Conservation (phyloP, 2,113 vertebrate species). For the Pan paniscus region DNA sequence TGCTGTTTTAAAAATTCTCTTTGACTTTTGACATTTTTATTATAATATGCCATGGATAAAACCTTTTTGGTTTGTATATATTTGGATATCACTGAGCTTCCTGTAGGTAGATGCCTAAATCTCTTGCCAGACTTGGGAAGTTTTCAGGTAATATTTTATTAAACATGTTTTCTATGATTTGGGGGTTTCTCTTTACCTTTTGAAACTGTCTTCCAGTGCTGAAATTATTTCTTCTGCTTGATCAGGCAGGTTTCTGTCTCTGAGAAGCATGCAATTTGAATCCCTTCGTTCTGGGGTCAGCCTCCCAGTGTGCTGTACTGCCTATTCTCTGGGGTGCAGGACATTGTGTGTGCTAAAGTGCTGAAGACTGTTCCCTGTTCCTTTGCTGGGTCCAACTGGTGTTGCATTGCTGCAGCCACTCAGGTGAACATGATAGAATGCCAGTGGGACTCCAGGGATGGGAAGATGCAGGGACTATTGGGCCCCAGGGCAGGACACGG, state of each 20-base stretch:
- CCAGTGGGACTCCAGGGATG: background rate
- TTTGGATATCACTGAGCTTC: too few relatives aligned
- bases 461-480: background rate
- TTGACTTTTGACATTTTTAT: too few relatives aligned
- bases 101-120: too few relatives aligned
- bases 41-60: too few relatives aligned
- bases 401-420: background rate
- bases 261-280: background rate
- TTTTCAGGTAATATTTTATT: too few relatives aligned
- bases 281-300: background rate
- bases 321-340: background rate
- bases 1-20: too few relatives aligned
- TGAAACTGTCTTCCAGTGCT: too few relatives aligned
- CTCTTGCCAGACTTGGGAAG: too few relatives aligned
- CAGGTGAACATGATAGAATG: background rate
- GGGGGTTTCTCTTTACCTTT: too few relatives aligned
- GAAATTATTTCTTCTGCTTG: too few relatives aligned
- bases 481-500: background rate
- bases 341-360: background rate
- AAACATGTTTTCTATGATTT: too few relatives aligned
- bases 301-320: background rate
- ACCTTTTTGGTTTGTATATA: too few relatives aligned
- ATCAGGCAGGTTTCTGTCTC: background rate
- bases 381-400: background rate
- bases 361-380: background rate